phyloP scores from a whole-genome alignment of 2,797 vertebrate species.

The Lemur catta region DNA sequence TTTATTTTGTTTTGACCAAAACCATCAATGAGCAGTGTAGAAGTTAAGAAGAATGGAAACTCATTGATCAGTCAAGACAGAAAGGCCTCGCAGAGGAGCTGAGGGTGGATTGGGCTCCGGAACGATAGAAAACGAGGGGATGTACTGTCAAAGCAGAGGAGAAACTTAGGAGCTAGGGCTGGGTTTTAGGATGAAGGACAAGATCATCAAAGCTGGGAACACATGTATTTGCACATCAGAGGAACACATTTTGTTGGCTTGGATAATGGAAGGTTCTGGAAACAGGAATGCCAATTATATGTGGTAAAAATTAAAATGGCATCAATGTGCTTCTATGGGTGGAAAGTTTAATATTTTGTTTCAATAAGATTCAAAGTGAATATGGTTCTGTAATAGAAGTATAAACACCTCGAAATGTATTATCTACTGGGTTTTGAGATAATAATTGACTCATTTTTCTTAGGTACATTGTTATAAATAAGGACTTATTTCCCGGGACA shows the following conservation, averaged over 20 bases:
- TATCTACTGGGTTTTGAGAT: background rate
- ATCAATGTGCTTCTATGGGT: background rate
- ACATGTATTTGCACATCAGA: background rate
- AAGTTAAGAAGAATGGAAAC: background rate
- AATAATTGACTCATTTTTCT: background rate
- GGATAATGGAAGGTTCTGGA: background rate
- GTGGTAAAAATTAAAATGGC: background rate
- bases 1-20: background rate
- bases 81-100: background rate
- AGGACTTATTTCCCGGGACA: background rate
- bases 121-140: background rate
- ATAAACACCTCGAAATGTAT: background rate
- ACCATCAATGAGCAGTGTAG: background rate
- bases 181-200: background rate
- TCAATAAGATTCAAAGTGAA: background rate
- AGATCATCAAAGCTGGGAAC: background rate
- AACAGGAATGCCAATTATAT: background rate
- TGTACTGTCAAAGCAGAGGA: background rate
- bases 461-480: background rate
- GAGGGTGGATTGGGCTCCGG: background rate
- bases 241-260: background rate
- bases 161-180: background rate
- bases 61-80: background rate
- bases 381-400: background rate
- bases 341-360: background rate